Evolutionary conservation across 2,113 vertebrate species (phyloP).

Genomic region (Ceratotherium simum): DNA sequence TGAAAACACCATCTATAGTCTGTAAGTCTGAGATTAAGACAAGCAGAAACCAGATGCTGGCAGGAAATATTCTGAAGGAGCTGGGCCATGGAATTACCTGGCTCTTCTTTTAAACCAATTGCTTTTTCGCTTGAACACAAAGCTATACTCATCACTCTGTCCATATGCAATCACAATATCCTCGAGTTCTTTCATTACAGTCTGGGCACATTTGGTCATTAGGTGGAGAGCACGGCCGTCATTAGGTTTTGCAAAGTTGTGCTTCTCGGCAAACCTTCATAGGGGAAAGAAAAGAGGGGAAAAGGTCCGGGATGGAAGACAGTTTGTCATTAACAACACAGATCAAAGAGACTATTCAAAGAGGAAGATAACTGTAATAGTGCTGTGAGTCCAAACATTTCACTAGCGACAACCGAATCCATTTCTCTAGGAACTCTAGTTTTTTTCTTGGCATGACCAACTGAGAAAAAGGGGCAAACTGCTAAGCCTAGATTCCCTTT

Average conservation of each 20-base stretch:
- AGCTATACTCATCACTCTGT: constrained; percentile 99
- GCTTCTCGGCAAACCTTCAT: constrained; percentile 95
- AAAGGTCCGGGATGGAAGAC: not conserved
- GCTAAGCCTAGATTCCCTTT: not conserved
- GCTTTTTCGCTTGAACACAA: constrained; percentile 95
- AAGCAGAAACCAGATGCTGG: not conserved
- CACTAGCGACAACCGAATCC: not conserved
- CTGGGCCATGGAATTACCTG: constrained; percentile 88
- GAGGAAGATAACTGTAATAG: not conserved
- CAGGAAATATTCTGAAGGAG: not conserved
- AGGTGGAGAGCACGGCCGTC: constrained; percentile 93
- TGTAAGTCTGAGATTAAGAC: not conserved
- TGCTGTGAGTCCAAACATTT: not conserved
- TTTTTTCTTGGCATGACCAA: not conserved
- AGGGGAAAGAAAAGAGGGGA: not conserved
- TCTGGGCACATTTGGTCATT: constrained; percentile 94
- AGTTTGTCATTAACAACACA: not conserved
- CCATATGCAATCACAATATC: constrained; percentile 96
- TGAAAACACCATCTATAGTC: not conserved
- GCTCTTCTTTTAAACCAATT: constrained; percentile 98
- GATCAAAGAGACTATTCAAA: not conserved
- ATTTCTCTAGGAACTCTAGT: not conserved
- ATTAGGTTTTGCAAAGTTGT: constrained; percentile 95
- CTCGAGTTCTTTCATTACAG: constrained; percentile 96
- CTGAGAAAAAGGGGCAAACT: not conserved